Conservation (phyloP, 2,113 vertebrate genomes). For the Donacobius atricapilla region DNA sequence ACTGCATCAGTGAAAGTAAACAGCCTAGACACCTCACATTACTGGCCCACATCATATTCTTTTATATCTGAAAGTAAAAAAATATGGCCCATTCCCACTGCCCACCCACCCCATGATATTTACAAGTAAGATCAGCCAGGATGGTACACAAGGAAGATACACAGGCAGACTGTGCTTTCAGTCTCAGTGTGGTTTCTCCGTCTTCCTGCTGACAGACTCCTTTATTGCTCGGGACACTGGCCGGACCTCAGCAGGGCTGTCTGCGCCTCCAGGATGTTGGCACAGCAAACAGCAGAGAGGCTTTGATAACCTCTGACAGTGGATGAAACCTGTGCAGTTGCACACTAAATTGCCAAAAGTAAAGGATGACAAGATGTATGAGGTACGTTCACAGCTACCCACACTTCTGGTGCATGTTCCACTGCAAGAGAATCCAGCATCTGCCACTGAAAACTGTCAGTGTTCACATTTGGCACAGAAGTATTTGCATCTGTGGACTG, state of each 20-base stretch:
- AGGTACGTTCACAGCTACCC: not conserved
- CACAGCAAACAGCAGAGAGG: not conserved
- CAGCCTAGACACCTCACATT: slow-evolving; percentile 68
- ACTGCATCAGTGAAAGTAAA: slow-evolving; percentile 63
- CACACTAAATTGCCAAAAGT: not conserved
- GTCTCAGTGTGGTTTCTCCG: not conserved
- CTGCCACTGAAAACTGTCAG: slow-evolving; percentile 3
- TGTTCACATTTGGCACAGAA: slow-evolving; percentile 51
- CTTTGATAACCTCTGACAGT: not conserved
- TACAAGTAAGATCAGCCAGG: slow-evolving; percentile 54
- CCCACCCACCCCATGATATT: slow-evolving; percentile 47
- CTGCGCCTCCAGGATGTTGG: not conserved
- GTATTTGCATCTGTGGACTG: not conserved
- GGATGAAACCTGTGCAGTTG: not conserved
- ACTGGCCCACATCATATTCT: slow-evolving; percentile 72
- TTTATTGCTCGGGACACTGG: slow-evolving; percentile 47
- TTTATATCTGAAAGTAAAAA: slow-evolving; percentile 74
- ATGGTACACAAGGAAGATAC: slow-evolving; percentile 37
- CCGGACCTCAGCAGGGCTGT: not conserved
- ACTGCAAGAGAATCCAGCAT: slow-evolving; percentile 1
- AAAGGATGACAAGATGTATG: not conserved
- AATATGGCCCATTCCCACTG: slow-evolving; percentile 58
- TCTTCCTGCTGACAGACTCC: slow-evolving; percentile 34
- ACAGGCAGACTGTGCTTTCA: slow-evolving; percentile 32
- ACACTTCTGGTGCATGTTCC: not conserved